Percentiles rank a stretch among this genome's conserved stretches.
These are phyloP conservation scores for Eueremaeus valkanovi DNA, from an alignment of 2,888 invertebrate genomes.

Conservation along the genomic window DNA sequence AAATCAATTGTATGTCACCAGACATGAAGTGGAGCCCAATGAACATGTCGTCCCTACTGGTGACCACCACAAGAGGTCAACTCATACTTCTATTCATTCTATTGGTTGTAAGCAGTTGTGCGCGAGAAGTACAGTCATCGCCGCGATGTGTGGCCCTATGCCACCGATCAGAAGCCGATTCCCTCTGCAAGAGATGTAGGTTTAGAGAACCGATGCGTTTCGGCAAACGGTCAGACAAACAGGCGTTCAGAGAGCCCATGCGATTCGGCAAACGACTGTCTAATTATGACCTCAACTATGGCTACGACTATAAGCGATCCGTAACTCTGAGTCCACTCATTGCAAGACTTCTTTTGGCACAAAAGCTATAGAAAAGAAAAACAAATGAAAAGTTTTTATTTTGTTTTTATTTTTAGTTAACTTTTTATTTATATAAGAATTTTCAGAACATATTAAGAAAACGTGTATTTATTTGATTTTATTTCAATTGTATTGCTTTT, in stretches of 20 bases:
- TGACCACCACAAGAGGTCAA: not conserved
- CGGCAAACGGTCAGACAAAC: slow-evolving; percentile 20
- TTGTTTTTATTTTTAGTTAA: no score
- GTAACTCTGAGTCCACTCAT: not conserved
- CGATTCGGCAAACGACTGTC: not conserved
- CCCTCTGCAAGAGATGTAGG: slow-evolving; percentile 44
- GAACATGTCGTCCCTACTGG: not conserved
- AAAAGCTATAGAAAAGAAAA: no score
- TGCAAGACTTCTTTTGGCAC: not conserved
- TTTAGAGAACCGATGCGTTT: slow-evolving; percentile 40
- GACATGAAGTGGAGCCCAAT: not conserved
- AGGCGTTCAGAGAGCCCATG: not conserved
- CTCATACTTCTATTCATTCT: not conserved
- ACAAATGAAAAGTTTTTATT: no score
- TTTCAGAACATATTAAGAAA: no score
- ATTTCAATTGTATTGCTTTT: no score
- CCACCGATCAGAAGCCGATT: slow-evolving; percentile 43
- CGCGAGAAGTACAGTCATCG: not conserved
- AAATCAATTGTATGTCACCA: not conserved
- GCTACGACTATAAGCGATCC: not conserved
- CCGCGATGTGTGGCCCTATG: slow-evolving; percentile 43
- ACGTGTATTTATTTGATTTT: no score
- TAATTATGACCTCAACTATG: not conserved
- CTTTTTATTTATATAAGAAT: no score
- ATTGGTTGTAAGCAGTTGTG: not conserved